A percentile compares a stretch with the other conserved stretches of the same genome.
phyloP scores from a whole-genome alignment of 2,888 invertebrate species.

The Autographa pulchrina region DNA sequence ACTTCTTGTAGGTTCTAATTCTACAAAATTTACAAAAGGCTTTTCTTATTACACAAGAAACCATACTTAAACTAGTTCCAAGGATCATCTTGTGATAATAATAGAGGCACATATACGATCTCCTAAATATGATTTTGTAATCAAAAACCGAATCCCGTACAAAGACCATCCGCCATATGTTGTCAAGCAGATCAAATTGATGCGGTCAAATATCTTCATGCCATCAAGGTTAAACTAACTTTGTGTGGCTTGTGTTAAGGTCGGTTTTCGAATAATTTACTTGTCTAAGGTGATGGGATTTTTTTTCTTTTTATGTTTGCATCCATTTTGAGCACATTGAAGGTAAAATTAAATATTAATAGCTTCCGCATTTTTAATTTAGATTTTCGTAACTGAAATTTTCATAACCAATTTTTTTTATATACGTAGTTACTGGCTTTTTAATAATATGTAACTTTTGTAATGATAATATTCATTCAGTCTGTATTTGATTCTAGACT shows the following conservation, averaged over 20 bases:
- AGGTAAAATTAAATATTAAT: constrained; percentile 2
- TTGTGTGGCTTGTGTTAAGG: rapidly evolving
- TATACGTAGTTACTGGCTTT: too few relatives aligned
- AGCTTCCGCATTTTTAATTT: constrained; percentile 1
- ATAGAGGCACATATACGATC: constrained; percentile 18
- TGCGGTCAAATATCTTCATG: constrained; percentile 61
- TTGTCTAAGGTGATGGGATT: constrained; percentile 41
- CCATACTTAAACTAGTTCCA: neutral
- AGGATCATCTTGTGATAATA: neutral
- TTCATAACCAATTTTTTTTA: too few relatives aligned
- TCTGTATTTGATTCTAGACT: too few relatives aligned
- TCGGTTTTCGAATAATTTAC: constrained; percentile 13
- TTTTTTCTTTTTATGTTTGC: constrained; percentile 49
- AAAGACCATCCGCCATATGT: constrained; percentile 79
- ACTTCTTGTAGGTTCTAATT: too few relatives aligned
- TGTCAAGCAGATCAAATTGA: constrained; percentile 67
- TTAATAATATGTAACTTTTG: too few relatives aligned
- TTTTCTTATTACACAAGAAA: neutral
- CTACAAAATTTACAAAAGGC: too few relatives aligned
- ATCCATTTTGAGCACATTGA: constrained; percentile 1
- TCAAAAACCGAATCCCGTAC: constrained; percentile 63
- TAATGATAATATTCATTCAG: too few relatives aligned
- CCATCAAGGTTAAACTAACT: constrained; percentile 6
- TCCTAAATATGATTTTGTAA: constrained; percentile 54
- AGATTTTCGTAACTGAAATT: too few relatives aligned